Conservation (phyloP, 2,888 invertebrate species). For the Synergus umbraculus region DNA sequence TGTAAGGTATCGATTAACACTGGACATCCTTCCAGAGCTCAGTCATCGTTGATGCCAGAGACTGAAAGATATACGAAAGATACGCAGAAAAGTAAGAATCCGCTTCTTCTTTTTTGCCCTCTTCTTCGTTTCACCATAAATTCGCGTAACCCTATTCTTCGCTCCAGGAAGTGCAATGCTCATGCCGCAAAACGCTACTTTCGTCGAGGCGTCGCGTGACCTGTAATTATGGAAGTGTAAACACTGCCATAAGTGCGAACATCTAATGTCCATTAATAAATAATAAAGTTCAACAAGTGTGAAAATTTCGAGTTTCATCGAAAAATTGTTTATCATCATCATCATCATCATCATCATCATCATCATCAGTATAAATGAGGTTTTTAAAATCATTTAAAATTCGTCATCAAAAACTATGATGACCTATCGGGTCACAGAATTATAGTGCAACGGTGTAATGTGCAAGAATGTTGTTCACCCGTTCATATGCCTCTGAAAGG, state of each 20-base stretch:
- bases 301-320: neutral
- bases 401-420: too few species aligned
- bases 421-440: slow-evolving; percentile 17
- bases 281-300: neutral
- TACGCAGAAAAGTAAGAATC: slow-evolving; percentile 20
- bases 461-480: slow-evolving; percentile 28
- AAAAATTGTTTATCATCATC: too few species aligned
- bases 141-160: slow-evolving; percentile 44
- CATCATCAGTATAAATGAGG: too few species aligned
- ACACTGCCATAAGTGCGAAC: slow-evolving; percentile 47
- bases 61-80: too few species aligned
- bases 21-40: neutral
- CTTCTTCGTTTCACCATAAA: slow-evolving; percentile 28
- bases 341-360: too few species aligned
- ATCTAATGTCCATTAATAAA: neutral
- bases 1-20: neutral
- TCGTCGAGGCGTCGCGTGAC: slow-evolving; percentile 66
- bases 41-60: neutral
- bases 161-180: slow-evolving; percentile 56
- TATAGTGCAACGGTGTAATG: slow-evolving; percentile 25
- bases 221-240: slow-evolving; percentile 69
- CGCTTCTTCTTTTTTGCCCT: slow-evolving; percentile 13
- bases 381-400: too few species aligned
- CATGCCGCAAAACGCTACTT: slow-evolving; percentile 62
- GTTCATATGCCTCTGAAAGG: slow-evolving; percentile 11